Base-by-base conservation (phyloP, 2,888 invertebrate species). In the Metellina segmentata region DNA sequence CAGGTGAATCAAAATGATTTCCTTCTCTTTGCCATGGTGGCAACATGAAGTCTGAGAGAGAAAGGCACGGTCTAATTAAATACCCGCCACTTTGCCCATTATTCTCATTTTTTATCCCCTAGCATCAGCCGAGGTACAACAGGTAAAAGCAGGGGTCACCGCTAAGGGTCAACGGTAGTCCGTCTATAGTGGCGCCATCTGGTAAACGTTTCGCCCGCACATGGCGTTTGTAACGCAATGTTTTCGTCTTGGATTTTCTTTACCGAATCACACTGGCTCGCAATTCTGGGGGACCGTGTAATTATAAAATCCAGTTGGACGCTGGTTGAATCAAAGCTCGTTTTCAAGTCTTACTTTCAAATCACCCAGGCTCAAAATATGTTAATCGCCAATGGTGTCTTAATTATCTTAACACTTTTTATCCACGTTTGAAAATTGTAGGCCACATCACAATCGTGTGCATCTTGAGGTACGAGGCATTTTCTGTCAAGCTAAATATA, bases 91-190 rank as follows among this genome's bases (percentile, higher is more conserved):
- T 81, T 75, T 75, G 81, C 61, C 74, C 81, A 88, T 81, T 81
- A 88, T 88, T 81, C 20, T 81, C 81, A 71, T 88, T 81, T 19
- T 72, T 85, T 71, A 51, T 49, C 71, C 53, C 85, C 72, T 71
- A 71, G 71, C 16, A 6, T 48, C 61, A 69, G 69, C 79, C 71
- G 20, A n/a, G 79, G n/a, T 34, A 51, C 75, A 85, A 81, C 81
- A 85, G 79, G 70, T 89, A 71, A 52, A 34, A 85, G 53, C 51
- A 48, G 52, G 85, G 90, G 90, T 85, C 85, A 85, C n/a, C 51
- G n/a, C 20, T 34, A 53, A 69, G 72, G 90, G 81, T 90, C 90
- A 90, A 86, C 85, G 90, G 85, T 90, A 90, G 90, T 90, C 90
- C 74, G 75, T 74, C 74, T 72, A 75, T 19, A 7, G 81, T 88